Evolutionary conservation across 2,113 vertebrate genomes (phyloP).

Genomic region (Astatotilapia flaviijosephi): DNA sequence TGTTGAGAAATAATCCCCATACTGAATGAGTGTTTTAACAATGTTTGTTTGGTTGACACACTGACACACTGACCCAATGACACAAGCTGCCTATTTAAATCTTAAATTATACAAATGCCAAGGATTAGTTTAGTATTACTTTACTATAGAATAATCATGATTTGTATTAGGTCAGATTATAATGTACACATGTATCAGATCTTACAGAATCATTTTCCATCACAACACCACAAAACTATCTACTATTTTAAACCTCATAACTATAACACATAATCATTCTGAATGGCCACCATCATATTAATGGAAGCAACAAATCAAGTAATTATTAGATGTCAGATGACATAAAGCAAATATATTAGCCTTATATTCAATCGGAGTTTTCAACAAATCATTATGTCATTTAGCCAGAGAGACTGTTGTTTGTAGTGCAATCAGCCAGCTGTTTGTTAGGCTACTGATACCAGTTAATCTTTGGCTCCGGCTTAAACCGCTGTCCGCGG

Average conservation of each 20-base stretch:
- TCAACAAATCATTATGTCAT: not conserved
- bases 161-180: not conserved
- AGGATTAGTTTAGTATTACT: not conserved
- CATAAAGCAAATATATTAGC: not conserved
- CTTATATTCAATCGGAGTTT: not conserved
- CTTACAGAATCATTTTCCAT: not conserved
- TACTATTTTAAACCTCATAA: not conserved
- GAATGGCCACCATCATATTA: not conserved
- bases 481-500: conserved; percentile 37
- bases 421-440: not conserved
- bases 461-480: not conserved
- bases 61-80: not conserved
- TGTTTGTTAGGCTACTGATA: not conserved
- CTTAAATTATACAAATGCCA: not conserved
- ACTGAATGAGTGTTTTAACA: not conserved
- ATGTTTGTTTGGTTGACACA: not conserved
- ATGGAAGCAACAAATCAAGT: not conserved
- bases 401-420: not conserved
- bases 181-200: not conserved
- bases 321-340: not conserved
- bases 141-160: not conserved
- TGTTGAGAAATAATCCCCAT: not conserved
- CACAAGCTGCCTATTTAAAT: not conserved
- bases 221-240: not conserved
- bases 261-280: not conserved